Base-by-base conservation (phyloP, 2,797 vertebrate genomes). In the Etheostoma nigrum region DNA sequence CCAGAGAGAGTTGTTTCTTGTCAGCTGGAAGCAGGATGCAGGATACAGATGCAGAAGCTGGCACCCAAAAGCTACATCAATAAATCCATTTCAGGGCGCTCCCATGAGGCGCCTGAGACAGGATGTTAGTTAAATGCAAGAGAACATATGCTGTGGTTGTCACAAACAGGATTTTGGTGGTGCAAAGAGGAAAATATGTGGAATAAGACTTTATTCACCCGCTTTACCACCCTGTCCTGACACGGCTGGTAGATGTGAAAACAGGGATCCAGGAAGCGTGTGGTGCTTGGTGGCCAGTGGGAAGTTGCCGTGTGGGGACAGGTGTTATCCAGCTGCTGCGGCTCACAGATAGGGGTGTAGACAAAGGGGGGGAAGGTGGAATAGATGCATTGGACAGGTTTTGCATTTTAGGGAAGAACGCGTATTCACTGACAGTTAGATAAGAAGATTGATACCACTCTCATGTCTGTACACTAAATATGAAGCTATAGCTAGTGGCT, bases 21-120 rank as follows among this genome's bases (percentile, higher is more conserved):
- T 67, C 85, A 86, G 86, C 86, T 84, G 78, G 82, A 80, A 54
- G 66, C 86, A 86, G 81, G 84, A 90, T 76, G 76, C 72, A 71
- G 80, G 88, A 81, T 78, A 52, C 85, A 84, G 75, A 82, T 79
- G 81, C 44, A 72, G 63, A 51, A 69, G 45, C 63, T 78, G 77
- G 75, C 72, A 82, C 81, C 66, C 67, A 70, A 85, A 86, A 84
- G 67, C 72, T 80, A 87, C 83, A 83, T 87, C 72, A 81, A 60
- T 88, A 60, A 48, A 82, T 76, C 62, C 21, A 15, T 61, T 49
- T 84, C 21, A 0, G 27, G 23, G 8, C 36, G 45, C 51, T 83
- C 64, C 64, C 53, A 49, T 14, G 48, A 36, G 61, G 52, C 7
- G 54, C 45, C 51, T 16, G 11, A 74, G 60, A 80, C 83, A 88